Evolutionary conservation across 2,888 invertebrate species (phyloP), one percentile per base, ranked within the genome.

Genomic region (Microctonus brassicae): DNA sequence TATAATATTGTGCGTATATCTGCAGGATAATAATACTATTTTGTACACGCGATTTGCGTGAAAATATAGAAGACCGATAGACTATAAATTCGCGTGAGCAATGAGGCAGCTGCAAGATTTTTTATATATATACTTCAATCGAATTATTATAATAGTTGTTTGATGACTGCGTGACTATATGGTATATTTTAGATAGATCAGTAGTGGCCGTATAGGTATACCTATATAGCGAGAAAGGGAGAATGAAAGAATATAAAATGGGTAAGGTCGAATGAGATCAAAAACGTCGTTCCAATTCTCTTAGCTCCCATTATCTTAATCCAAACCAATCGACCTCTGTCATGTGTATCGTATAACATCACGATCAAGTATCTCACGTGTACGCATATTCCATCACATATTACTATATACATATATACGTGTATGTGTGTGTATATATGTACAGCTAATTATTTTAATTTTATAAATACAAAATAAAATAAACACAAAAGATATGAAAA

Each of bases 231-330:
- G 68, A 61, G 33, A 33, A 20, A 52, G 63, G 11, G 24, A 39
- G 3, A 20, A 39, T 55, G 47, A 24, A 33, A 66, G 57, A 55
- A 57, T 55, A 29, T 55, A 29, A 57, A 55, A 22, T 13, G 57
- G 57, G 22, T 55, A 22, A 61, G 69, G 65, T 66, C 63, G 69
- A 73, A 73, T 42, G 66, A 60, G 67, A 72, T 67, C 53, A 72
- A 69, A 47, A 47, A 62, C 72, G 52, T 66, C 60, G 76, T 75
- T 75, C 73, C 72, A 70, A 72, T 76, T 76, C 70, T 73, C 69
- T 57, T 71, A 71, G 63, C 70, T 70, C 70, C 67, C 57, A 75
- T 75, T 75, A 76, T 75, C 75, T 76, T 70, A 75, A 76, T 75
- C 74, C 73, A 69, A 47, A 66, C 66, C 34, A 39, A 39, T 57